Evolutionary conservation across 2,888 invertebrate genomes (phyloP).

Genomic region (Idaea dimidiata): DNA sequence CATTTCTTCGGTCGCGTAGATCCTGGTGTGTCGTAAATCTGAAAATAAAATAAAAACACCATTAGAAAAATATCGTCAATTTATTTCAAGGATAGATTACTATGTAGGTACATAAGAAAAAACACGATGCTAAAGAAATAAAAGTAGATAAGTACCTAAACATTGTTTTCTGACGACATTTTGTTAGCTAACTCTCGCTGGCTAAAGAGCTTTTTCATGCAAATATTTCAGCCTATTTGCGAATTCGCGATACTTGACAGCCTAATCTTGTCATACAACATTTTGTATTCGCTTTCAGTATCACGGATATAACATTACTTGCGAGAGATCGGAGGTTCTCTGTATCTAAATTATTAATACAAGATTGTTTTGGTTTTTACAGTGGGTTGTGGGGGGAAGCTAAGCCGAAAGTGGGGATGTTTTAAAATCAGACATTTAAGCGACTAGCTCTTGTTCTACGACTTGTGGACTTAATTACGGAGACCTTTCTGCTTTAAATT

Average conservation of each 20-base stretch:
- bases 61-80: neutral
- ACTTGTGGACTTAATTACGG: no score
- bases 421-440: no score
- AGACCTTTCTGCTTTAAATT: no score
- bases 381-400: no score
- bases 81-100: no score
- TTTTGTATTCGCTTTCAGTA: slow-evolving; percentile 32
- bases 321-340: slow-evolving; percentile 13
- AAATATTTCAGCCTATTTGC: slow-evolving; percentile 46
- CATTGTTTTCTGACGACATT: slow-evolving; percentile 36
- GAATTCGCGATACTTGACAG: slow-evolving; percentile 44
- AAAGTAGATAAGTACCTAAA: slow-evolving; percentile 22
- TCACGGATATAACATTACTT: slow-evolving; percentile 22
- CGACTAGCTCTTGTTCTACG: no score
- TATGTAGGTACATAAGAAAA: neutral
- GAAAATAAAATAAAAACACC: slow-evolving; percentile 43
- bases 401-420: no score
- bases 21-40: slow-evolving; percentile 77
- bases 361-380: neutral
- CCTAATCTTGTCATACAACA: slow-evolving; percentile 39
- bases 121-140: neutral
- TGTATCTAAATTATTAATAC: slow-evolving; percentile 11
- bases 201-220: slow-evolving; percentile 48
- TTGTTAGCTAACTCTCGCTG: slow-evolving; percentile 41
- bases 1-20: slow-evolving; percentile 84